Evolutionary conservation across 2,113 vertebrate species (phyloP), one percentile per base, ranked within the genome.

Genomic region (Myxocyprinus asiaticus): DNA sequence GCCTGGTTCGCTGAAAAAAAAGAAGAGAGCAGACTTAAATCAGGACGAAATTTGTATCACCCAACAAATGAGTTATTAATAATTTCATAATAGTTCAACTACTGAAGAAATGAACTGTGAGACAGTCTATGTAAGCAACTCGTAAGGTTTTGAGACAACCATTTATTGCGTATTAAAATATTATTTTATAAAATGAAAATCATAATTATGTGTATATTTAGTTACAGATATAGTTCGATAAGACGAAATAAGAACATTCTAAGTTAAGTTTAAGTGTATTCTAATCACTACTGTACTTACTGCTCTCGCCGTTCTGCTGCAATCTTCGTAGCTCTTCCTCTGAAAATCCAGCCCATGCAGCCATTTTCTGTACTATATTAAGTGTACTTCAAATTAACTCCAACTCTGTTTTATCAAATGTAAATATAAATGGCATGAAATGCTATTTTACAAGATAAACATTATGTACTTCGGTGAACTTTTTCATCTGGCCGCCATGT

Each of bases 271-370:
- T 33, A n/a, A n/a, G 22, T 33, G 22, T 33, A 33, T 33, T 33
- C 22, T 33, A 33, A 33, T 33, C 22, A 33, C 22, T 33, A 33
- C 22, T 22, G 7, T 48, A 64, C 69, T 76, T 12, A 81, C 70
- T 14, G 3, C 4, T 3, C n/a, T 82, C 84, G 93, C 95, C 94
- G 93, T 90, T 90, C 71, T 90, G 91, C 75, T 91, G 89, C n/a
- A 98, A 83, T 14, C 83, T 92, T 82, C 90, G 91, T 61, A 98
- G 86, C 83, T 98, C 97, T 71, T 92, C 94, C 4, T 96, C 95
- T 6, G 96, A 98, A 88, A 98, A 98, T 14, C 97, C 97, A 0
- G 93, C 93, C 97, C 97, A 98, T 9, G 89, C 90, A 74, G 95
- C 94, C 96, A 96, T 96, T 56, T 53, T 77, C 6, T 22, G 0